Conservation (phyloP, 1,140 invertebrate genomes). For the Drosophila sp. region DNA sequence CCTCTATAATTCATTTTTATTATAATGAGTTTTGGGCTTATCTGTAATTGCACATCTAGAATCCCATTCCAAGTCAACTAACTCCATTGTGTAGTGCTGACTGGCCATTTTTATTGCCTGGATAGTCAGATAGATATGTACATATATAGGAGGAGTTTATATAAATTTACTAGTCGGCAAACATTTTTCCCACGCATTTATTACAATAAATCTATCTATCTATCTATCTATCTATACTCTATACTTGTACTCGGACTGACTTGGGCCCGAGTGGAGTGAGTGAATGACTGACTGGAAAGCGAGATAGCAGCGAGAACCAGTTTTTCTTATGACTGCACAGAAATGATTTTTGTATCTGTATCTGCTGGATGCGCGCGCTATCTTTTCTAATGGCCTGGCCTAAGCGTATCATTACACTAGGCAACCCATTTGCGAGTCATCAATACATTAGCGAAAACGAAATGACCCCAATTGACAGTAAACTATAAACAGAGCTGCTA, state of each 20-base stretch:
- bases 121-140: conserved; percentile 1
- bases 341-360: conserved; percentile 48
- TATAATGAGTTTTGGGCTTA: conserved; percentile 73
- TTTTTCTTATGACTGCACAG: conserved; percentile 50
- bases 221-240: conserved; percentile 50
- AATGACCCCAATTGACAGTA: background rate
- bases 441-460: background rate
- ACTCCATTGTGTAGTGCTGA: conserved; percentile 49
- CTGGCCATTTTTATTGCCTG: conserved; percentile 48
- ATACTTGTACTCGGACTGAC: background rate
- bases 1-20: conserved; percentile 74
- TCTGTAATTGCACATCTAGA: conserved; percentile 76
- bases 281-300: conserved; percentile 34
- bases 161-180: conserved; percentile 19
- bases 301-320: conserved; percentile 51
- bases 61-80: conserved; percentile 21
- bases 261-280: background rate
- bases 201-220: conserved; percentile 63
- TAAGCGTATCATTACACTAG: conserved; percentile 38
- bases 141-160: background rate
- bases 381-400: conserved; percentile 52
- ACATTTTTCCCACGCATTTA: conserved; percentile 77
- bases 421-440: conserved; percentile 13
- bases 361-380: conserved; percentile 61
- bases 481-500: background rate